Conservation (phyloP, 2,888 invertebrate genomes). For the Callyntrura sp. region DNA sequence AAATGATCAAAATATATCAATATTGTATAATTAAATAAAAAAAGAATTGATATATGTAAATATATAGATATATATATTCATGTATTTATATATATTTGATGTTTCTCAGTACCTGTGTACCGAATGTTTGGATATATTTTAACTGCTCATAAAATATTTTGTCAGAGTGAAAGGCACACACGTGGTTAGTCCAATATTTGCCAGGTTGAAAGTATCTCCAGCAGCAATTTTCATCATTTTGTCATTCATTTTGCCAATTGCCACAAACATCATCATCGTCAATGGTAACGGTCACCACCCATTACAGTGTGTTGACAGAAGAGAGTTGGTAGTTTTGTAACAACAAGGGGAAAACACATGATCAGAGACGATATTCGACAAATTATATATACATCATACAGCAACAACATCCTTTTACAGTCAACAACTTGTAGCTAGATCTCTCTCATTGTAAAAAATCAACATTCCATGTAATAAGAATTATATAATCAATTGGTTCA, state of each 20-base stretch:
- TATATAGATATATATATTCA: conserved; percentile 43
- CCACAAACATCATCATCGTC: conserved; percentile 73
- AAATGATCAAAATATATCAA: conserved; percentile 2
- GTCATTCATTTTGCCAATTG: conserved; percentile 55
- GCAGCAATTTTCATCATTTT: conserved; percentile 67
- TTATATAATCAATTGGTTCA: conserved; percentile 3
- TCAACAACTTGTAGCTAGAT: conserved; percentile 40
- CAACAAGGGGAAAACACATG: conserved; percentile 54
- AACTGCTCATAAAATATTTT: conserved; percentile 77
- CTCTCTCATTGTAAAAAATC: conserved; percentile 51
- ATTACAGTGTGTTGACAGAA: conserved; percentile 62
- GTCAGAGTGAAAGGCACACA: conserved; percentile 72
- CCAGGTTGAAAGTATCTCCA: conserved; percentile 69
- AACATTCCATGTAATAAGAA: conserved; percentile 32
- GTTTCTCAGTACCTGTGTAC: conserved; percentile 78
- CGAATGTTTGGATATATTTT: conserved; percentile 77
- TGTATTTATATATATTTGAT: conserved; percentile 4
- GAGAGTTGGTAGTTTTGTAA: conserved; percentile 43
- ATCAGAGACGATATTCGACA: conserved; percentile 47
- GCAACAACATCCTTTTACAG: conserved; percentile 47
- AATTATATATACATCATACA: conserved; percentile 25
- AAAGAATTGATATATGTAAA: neutral
- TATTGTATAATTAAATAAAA: conserved; percentile 42
- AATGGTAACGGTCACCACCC: conserved; percentile 58
- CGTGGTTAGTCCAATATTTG: conserved; percentile 75